Evolutionary conservation across 2,797 vertebrate genomes (phyloP).

Genomic region (Falco peregrinus): DNA sequence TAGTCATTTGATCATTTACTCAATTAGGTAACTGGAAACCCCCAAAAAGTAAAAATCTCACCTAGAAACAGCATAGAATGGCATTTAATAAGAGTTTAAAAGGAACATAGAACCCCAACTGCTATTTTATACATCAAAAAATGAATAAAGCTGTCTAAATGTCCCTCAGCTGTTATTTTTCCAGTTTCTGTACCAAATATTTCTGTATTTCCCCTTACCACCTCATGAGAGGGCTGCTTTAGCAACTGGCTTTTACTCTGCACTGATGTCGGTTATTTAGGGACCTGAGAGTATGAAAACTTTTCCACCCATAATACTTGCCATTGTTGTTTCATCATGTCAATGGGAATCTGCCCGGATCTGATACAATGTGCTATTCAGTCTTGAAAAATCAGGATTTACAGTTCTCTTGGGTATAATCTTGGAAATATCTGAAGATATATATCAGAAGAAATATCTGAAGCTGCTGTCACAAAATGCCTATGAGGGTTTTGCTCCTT

Average conservation of each 20-base stretch:
- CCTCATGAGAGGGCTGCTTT: background rate
- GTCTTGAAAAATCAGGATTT: background rate
- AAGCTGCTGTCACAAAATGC: background rate
- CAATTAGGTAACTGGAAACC: background rate
- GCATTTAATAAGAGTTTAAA: background rate
- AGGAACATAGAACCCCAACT: background rate
- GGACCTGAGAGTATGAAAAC: background rate
- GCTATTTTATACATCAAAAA: background rate
- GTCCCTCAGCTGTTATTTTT: background rate
- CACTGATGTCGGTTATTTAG: background rate
- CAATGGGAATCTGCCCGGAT: background rate
- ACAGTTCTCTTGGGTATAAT: background rate
- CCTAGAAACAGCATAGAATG: background rate
- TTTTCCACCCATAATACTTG: background rate
- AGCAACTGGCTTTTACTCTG: background rate
- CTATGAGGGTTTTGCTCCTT: background rate
- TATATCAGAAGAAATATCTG: background rate
- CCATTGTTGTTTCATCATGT: background rate
- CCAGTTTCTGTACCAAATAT: background rate
- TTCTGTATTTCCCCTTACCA: background rate
- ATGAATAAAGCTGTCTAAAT: background rate
- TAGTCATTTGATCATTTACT: background rate
- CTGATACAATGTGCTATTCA: background rate
- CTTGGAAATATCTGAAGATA: background rate
- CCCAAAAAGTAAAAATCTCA: background rate